A percentile compares a stretch with the other conserved stretches of the same genome.
Evolutionary conservation across 2,888 invertebrate species (phyloP).

Genomic region (Philonicus albiceps): DNA sequence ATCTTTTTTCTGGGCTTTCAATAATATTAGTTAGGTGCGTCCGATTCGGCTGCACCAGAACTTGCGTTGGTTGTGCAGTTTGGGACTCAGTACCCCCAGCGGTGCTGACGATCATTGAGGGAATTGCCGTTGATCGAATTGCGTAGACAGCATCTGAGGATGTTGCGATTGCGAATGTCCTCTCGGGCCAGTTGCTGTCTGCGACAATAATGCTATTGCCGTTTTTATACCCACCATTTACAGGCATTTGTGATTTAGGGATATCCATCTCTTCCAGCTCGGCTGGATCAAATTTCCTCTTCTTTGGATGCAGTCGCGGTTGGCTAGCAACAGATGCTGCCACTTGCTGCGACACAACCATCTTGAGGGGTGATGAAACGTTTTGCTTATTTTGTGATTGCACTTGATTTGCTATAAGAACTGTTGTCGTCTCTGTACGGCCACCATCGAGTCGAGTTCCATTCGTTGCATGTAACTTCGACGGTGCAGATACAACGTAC

Average conservation of each 20-base stretch:
- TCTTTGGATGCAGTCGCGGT: conserved; percentile 86
- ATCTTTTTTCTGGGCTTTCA: conserved; percentile 55
- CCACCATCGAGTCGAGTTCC: conserved; percentile 56
- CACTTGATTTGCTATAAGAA: conserved; percentile 52
- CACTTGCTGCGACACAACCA: conserved; percentile 65
- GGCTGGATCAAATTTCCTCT: conserved; percentile 69
- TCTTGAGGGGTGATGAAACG: conserved; percentile 54
- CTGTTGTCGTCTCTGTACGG: conserved; percentile 53
- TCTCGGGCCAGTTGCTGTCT: conserved; percentile 40
- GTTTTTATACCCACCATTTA: conserved; percentile 31
- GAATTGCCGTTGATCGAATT: conserved; percentile 51
- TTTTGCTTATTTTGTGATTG: conserved; percentile 50
- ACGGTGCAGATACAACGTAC: conserved; percentile 48
- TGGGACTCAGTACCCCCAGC: not conserved
- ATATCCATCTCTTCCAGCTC: conserved; percentile 60
- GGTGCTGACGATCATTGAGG: conserved; percentile 51
- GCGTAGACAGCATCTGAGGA: conserved; percentile 51
- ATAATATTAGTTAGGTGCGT: conserved; percentile 46
- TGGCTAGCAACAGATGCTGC: conserved; percentile 54
- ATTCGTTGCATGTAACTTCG: conserved; percentile 56
- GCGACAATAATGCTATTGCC: conserved; percentile 21
- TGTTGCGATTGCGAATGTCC: conserved; percentile 25
- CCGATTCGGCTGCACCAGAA: conserved; percentile 48
- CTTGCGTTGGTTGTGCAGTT: conserved; percentile 50
- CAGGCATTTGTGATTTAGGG: conserved; percentile 21